These are phyloP conservation scores for Nibea coibor DNA, from an alignment of 2,113 vertebrate genomes.

Conservation along the genomic window DNA sequence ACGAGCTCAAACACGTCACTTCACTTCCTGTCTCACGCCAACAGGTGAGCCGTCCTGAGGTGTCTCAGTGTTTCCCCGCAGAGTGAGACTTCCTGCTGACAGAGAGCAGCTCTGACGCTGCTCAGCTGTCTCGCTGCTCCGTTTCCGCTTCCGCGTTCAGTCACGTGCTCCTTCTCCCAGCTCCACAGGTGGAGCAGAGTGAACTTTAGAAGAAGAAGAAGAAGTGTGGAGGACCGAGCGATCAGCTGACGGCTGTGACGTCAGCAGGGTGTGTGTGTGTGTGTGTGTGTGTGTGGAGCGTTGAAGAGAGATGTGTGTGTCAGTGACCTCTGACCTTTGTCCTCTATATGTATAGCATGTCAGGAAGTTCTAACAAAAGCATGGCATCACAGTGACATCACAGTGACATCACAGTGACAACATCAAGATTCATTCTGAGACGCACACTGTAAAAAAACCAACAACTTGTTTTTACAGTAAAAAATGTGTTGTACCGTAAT, in stretches of 20 bases:
- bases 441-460: too few relatives aligned
- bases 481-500: too few relatives aligned
- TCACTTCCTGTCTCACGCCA: too few relatives aligned
- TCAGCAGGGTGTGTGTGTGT: not conserved
- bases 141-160: slow-evolving; percentile 79
- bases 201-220: slow-evolving; percentile 38
- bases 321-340: slow-evolving; percentile 25
- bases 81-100: rapidly evolving
- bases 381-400: too few relatives aligned
- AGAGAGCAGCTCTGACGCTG: slow-evolving; percentile 50
- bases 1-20: too few relatives aligned
- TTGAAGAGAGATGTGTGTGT: too few relatives aligned
- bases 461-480: too few relatives aligned
- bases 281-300: too few relatives aligned
- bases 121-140: slow-evolving; percentile 72
- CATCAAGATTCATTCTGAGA: too few relatives aligned
- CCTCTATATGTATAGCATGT: not conserved
- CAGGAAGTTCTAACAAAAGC: too few relatives aligned
- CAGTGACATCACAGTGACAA: too few relatives aligned
- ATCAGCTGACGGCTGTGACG: not conserved
- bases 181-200: slow-evolving; percentile 69
- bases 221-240: not conserved
- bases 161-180: slow-evolving; percentile 64
- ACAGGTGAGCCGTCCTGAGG: too few relatives aligned
- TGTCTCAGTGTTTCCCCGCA: not conserved